Evolutionary conservation across 2,113 vertebrate genomes (phyloP), one percentile per base, ranked within the genome.

Genomic region (Cariama cristata): DNA sequence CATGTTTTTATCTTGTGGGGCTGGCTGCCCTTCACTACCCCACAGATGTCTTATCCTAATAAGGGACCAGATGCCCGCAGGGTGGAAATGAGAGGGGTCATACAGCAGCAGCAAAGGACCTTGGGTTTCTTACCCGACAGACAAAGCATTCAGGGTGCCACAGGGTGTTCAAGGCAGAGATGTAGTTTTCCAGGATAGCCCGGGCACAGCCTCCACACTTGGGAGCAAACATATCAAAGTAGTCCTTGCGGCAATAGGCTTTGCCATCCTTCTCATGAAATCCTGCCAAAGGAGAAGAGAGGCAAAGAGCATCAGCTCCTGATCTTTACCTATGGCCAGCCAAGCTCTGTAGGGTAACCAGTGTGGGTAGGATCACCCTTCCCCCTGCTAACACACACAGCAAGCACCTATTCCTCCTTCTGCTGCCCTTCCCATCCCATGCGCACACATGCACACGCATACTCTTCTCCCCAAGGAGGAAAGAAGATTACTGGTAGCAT

Each of bases 101-200:
- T 0, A 26, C 4, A 82, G 74, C 81, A 97, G 60, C 90, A 73
- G 53, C 4, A 3, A 24, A 88, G 55, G 24, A 11, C 32, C 79
- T 66, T 69, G 67, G 26, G 11, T 44, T 83, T 45, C 99, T 98
- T 97, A 99, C 99, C 99, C 99, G 99, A 98, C 99, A 99, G 73
- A 99, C 99, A 83, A 99, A 99, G 97, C 99, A 99, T 97, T 99
- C 99, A 0, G 99, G 99, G 92, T 99, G 99, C 99, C 99, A 99
- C 23, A 99, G 98, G 53, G 98, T 98, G 97, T 99, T 99, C 95
- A 99, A 98, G 47, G 99, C 99, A 44, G 99, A 99, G 97, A 99
- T 99, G 96, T 99, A 99, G 97, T 99, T 99, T 97, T 99, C 99
- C 98, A 99, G 96, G 94, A 99, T 99, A 96, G 99, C 99, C 79